Base-by-base conservation (phyloP, 2,113 vertebrate genomes). In the Peromyscus leucopus region DNA sequence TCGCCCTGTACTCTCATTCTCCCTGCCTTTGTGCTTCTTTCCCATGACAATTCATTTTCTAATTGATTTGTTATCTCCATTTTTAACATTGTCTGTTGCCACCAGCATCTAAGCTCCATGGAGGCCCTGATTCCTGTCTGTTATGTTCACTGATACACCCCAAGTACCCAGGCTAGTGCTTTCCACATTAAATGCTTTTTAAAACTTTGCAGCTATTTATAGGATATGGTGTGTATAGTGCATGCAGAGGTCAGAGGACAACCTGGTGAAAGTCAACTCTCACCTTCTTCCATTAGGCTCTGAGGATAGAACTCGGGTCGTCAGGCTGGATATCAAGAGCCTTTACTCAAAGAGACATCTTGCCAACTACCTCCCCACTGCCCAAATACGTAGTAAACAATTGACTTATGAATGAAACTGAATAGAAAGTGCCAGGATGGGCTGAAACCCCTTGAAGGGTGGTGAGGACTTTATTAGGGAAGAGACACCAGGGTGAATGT, bases 71-170 rank as follows among this genome's bases (percentile, higher is more conserved):
- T 55, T 86, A 36, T 72, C 15, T 90, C 71, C 75, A 26, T 88
- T 93, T 94, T 63, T 74, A 55, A 83, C 42, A 2, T 85, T 89
- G 90, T 74, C 89, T 94, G 13, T n/a, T 46, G 48, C 71, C n/a
- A 55, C 33, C n/a, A 71, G 22, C 3, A 82, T 61, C n/a, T 91
- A 67, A 78, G 5, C 33, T 83, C 24, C 22, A 13, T 0, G 2
- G 78, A 63, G 9, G 21, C 33, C 69, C 78, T 63, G 61, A 63
- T 72, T 95, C 79, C 67, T 86, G 24, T 85, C 48, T 91, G 51
- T 46, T 85, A 71, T 59, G 86, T 65, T 79, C 22, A 24, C 26
- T 28, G 78, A 67, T 48, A 86, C 16, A n/a, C 63, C 51, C 17
- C 31, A 13, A 8, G 39, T 71, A 33, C 11, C 93, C 89, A 36